Evolutionary conservation across 2,113 vertebrate genomes (phyloP).

Genomic region (Paraplagusia blochii): DNA sequence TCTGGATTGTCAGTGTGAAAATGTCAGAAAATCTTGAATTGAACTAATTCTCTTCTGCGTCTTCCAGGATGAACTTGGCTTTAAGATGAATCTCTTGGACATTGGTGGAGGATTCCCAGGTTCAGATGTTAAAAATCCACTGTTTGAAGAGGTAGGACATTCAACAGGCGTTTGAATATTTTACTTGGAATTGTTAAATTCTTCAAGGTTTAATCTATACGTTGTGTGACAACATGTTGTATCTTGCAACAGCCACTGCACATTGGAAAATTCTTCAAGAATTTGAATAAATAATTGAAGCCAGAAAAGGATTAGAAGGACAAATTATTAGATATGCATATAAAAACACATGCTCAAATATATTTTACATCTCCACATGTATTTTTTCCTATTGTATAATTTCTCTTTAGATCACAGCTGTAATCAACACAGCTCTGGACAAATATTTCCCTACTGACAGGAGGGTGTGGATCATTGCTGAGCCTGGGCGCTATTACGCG

Average conservation of each 20-base stretch:
- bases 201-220: too few relatives aligned
- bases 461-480: conserved; percentile 86
- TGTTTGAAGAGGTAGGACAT: conserved; percentile 89
- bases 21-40: background rate
- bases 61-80: conserved; percentile 85
- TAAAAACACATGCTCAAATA: too few relatives aligned
- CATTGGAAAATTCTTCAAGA: too few relatives aligned
- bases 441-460: conserved; percentile 90
- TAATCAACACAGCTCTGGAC: conserved; percentile 91
- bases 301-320: too few relatives aligned
- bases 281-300: too few relatives aligned
- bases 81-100: conserved; percentile 90
- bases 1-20: too few relatives aligned
- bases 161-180: background rate
- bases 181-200: too few relatives aligned
- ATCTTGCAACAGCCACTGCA: too few relatives aligned
- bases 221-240: too few relatives aligned
- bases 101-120: conserved; percentile 97
- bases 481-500: conserved; percentile 94
- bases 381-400: background rate
- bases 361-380: background rate
- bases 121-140: conserved; percentile 89
- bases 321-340: too few relatives aligned
- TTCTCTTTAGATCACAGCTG: conserved; percentile 80
- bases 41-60: background rate